Percentiles rank a stretch among this genome's conserved stretches.
phyloP scores from a whole-genome alignment of 2,888 invertebrate genomes.

The Tethea ocularis region DNA sequence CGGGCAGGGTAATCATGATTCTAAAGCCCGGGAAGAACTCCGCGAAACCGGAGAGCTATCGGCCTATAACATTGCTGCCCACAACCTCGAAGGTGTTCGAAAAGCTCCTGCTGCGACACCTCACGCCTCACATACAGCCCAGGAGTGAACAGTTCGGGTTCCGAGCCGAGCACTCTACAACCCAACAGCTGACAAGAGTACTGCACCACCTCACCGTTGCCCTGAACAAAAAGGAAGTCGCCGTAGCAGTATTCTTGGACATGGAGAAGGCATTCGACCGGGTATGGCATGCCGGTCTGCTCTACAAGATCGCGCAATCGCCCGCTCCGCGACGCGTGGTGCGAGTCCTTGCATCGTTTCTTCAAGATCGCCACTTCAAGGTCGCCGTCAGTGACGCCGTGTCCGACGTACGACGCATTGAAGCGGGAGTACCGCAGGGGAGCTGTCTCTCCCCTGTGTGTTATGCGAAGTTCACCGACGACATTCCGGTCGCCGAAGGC shows the following conservation, averaged over 20 bases:
- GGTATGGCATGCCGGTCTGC: constrained; percentile 32
- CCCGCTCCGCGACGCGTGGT: constrained; percentile 16
- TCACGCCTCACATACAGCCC: constrained; percentile 25
- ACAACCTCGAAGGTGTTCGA: constrained; percentile 2
- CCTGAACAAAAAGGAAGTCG: constrained; percentile 19
- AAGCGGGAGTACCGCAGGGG: constrained; percentile 23
- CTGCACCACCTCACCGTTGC: constrained; percentile 25
- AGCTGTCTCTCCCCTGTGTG: constrained; percentile 22
- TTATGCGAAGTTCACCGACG: constrained; percentile 26
- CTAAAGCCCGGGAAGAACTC: background rate
- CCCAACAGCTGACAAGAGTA: constrained; percentile 35
- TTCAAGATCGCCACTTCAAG: constrained; percentile 19
- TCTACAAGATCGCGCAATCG: constrained; percentile 29
- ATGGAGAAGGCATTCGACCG: constrained; percentile 4
- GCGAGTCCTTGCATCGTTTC: constrained; percentile 23
- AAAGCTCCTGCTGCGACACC: constrained; percentile 12
- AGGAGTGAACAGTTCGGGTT: constrained; percentile 15
- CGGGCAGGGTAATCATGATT: constrained; percentile 18
- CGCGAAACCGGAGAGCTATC: background rate
- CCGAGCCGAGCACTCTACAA: constrained; percentile 29
- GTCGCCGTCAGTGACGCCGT: constrained; percentile 21
- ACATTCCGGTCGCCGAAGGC: constrained; percentile 18
- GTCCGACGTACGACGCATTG: constrained; percentile 17
- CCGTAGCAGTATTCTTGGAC: constrained; percentile 29
- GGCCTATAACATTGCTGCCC: background rate